A percentile compares a stretch with the other conserved stretches of the same genome.
Evolutionary conservation across 2,888 invertebrate species (phyloP).

Genomic region (Netelia virgata): DNA sequence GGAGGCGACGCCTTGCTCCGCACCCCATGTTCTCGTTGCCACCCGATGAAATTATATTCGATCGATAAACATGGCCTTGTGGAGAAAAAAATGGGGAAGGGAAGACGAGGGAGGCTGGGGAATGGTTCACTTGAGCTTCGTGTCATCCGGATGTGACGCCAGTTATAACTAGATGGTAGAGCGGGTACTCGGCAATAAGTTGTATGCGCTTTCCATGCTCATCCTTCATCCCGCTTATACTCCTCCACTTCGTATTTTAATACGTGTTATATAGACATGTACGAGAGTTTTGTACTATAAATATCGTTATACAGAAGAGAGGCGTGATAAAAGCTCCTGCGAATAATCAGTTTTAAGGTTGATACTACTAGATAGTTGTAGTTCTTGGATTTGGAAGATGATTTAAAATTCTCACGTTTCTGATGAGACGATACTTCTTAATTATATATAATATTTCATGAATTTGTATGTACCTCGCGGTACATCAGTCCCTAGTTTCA

Average conservation of each 20-base stretch:
- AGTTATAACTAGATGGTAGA: constrained; percentile 54
- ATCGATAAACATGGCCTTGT: constrained; percentile 63
- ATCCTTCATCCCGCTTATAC: neutral
- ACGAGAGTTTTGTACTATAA: neutral
- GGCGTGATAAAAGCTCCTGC: neutral
- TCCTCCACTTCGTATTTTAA: constrained; percentile 29
- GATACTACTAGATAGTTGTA: too few relatives aligned
- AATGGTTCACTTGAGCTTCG: constrained; percentile 15
- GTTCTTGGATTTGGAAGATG: too few relatives aligned
- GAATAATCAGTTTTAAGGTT: too few relatives aligned
- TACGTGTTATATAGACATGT: neutral
- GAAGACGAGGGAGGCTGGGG: constrained; percentile 21
- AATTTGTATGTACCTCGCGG: too few relatives aligned
- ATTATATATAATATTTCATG: too few relatives aligned
- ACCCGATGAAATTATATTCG: constrained; percentile 63
- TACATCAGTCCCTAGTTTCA: too few relatives aligned
- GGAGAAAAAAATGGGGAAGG: neutral
- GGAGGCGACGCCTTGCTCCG: constrained; percentile 11
- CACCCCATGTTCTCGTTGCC: neutral
- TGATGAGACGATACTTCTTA: too few relatives aligned
- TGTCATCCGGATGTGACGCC: constrained; percentile 67
- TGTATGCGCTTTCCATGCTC: constrained; percentile 3
- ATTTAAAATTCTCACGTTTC: too few relatives aligned
- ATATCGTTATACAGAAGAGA: neutral
- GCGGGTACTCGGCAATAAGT: constrained; percentile 13